Conservation (phyloP, 2,888 invertebrate species). For the Luperina testacea region DNA sequence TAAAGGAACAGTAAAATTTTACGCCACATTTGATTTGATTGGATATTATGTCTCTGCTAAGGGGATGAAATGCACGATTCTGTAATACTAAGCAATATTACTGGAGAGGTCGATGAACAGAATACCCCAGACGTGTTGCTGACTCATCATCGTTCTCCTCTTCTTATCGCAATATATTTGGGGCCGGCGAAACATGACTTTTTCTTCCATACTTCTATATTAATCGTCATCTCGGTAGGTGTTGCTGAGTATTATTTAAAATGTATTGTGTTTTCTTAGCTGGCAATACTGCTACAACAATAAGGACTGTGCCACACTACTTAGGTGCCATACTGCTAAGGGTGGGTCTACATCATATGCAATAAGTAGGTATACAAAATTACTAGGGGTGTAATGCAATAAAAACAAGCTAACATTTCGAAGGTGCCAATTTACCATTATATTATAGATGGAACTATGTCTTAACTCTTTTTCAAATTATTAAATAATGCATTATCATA, state of each 20-base stretch:
- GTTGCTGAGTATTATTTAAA: constrained; percentile 17
- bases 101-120: constrained; percentile 21
- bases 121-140: constrained; percentile 11
- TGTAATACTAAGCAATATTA: constrained; percentile 25
- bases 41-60: constrained; percentile 24
- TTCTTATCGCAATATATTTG: neutral
- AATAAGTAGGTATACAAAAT: neutral
- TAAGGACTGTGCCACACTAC: neutral
- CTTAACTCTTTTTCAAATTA: neutral
- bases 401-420: neutral
- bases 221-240: neutral
- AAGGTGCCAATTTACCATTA: neutral
- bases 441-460: neutral
- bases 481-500: neutral
- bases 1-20: constrained; percentile 40
- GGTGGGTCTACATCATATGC: neutral
- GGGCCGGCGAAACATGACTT: neutral
- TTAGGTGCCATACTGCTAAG: neutral
- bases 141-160: neutral
- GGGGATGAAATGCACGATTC: constrained; percentile 30
- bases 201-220: neutral
- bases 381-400: neutral
- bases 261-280: constrained; percentile 5
- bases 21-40: constrained; percentile 47
- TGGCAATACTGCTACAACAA: constrained; percentile 5